phyloP scores from a whole-genome alignment of 1,140 invertebrate genomes.

The Magallana angulata region DNA sequence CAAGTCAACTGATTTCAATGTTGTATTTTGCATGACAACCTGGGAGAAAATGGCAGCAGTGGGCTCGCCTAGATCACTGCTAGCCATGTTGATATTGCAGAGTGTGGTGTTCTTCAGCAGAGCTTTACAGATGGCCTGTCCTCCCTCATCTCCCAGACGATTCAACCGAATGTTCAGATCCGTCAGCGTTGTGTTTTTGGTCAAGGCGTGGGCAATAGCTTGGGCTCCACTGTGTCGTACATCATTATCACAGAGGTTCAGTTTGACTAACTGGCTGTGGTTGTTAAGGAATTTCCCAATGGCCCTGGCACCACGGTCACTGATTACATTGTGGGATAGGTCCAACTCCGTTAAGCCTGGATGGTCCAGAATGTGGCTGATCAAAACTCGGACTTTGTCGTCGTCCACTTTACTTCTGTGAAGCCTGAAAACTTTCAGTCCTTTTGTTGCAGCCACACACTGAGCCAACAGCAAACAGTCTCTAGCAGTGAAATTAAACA shows the following conservation, averaged over 20 bases:
- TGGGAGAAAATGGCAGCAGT: constrained; percentile 77
- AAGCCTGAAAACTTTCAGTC: constrained; percentile 74
- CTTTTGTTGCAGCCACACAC: constrained; percentile 75
- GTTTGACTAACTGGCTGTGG: constrained; percentile 73
- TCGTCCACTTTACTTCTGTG: constrained; percentile 77
- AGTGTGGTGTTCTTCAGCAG: constrained; percentile 76
- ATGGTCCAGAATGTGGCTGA: constrained; percentile 78
- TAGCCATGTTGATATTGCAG: constrained; percentile 75
- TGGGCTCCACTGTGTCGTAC: constrained; percentile 76
- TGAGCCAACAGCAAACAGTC: constrained; percentile 78
- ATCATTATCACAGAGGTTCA: constrained; percentile 78
- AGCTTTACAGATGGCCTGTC: constrained; percentile 76
- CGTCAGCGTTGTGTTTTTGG: constrained; percentile 76
- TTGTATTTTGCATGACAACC: constrained; percentile 75
- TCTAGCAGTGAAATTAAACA: constrained; percentile 79
- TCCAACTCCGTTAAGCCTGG: constrained; percentile 76
- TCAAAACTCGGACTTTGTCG: constrained; percentile 78
- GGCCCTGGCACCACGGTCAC: constrained; percentile 77
- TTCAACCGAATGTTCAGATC: constrained; percentile 75
- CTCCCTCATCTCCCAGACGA: constrained; percentile 79
- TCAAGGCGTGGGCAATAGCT: constrained; percentile 79
- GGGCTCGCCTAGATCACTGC: constrained; percentile 78
- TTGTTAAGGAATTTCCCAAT: constrained; percentile 80
- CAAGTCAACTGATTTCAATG: constrained; percentile 74
- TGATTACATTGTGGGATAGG: constrained; percentile 79